Evolutionary conservation across 1,140 invertebrate genomes (phyloP), one percentile per base, ranked within the genome.

Genomic region (Lucilia cuprina): DNA sequence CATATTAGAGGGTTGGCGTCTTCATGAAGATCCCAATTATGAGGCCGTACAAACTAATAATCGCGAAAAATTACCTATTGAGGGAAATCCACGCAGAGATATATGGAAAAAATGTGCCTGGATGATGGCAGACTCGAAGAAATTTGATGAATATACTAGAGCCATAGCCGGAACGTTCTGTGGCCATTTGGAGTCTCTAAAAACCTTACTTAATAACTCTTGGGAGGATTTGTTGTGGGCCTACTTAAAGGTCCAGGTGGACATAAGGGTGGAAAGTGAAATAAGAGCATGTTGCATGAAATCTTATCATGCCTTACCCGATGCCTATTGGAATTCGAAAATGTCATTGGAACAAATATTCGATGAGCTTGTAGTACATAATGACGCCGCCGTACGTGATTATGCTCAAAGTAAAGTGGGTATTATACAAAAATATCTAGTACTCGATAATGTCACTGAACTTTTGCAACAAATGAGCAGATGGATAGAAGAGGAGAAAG

Each of bases 191-290:
- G 92, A 94, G 21, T 94, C 95, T 14, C 88, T 98, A 10, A 89
- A 98, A 12, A 92, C 95, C 8, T 93, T 96, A 0, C 96, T 96
- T 85, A 90, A 91, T 82, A 92, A 92, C 12, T 94, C 94, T 17
- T 99, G 97, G 97, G 95, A 97, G 88, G 98, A 99, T 92, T 92
- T 95, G 83, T 91, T 99, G 13, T 99, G 98, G 98, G 96, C 96
- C 12, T 95, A 97, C 89, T 93, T 97, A 85, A 95, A 95, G 87
- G 93, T 94, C 0, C 93, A 97, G 86, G 94, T 98, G 84, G 97
- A 99, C 90, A 94, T 96, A 17, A 93, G 94, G 85, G 96, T 98
- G 2, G 98, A 99, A 92, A 93, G 92, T 90, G 90, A 93, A 92
- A 89, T 93, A 86, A 86, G 92, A 86, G 85, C 92, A 88, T 87